phyloP scores from a whole-genome alignment of 2,797 vertebrate species.

The Mormyrus proboscirostris region DNA sequence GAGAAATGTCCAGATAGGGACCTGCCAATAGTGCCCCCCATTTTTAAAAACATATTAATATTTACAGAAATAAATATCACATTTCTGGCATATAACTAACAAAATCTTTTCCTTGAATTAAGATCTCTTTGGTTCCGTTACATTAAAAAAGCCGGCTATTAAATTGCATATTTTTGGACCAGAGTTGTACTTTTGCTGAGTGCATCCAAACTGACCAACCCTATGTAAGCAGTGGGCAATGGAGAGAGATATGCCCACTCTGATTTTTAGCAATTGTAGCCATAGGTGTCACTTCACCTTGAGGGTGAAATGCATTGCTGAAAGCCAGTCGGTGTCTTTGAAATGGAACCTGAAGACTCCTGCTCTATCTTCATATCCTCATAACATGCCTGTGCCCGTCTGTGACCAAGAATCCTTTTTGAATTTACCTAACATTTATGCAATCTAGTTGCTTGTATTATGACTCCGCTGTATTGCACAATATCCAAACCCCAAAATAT shows the following conservation, averaged over 20 bases:
- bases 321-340: background rate
- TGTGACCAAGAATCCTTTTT: background rate
- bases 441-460: background rate
- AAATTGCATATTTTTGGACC: slow-evolving; percentile 39
- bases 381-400: background rate
- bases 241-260: slow-evolving; percentile 34
- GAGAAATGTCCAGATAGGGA: slow-evolving; percentile 31
- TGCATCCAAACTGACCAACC: slow-evolving; percentile 55
- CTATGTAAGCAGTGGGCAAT: slow-evolving; percentile 22
- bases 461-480: background rate
- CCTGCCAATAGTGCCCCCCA: slow-evolving; percentile 43
- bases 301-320: background rate
- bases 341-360: background rate
- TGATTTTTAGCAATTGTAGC: slow-evolving; percentile 57
- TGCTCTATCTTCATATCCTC: background rate
- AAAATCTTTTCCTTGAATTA: slow-evolving; percentile 46
- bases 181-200: slow-evolving; percentile 48
- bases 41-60: slow-evolving; percentile 47
- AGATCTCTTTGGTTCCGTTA: slow-evolving; percentile 44
- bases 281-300: slow-evolving; percentile 45
- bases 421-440: background rate
- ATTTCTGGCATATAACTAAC: slow-evolving; percentile 40
- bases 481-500: background rate
- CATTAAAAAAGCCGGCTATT: slow-evolving; percentile 45
- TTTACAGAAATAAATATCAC: slow-evolving; percentile 46